These are phyloP conservation scores for Ameiurus melas DNA, from an alignment of 2,113 vertebrate species.

Conservation along the genomic window DNA sequence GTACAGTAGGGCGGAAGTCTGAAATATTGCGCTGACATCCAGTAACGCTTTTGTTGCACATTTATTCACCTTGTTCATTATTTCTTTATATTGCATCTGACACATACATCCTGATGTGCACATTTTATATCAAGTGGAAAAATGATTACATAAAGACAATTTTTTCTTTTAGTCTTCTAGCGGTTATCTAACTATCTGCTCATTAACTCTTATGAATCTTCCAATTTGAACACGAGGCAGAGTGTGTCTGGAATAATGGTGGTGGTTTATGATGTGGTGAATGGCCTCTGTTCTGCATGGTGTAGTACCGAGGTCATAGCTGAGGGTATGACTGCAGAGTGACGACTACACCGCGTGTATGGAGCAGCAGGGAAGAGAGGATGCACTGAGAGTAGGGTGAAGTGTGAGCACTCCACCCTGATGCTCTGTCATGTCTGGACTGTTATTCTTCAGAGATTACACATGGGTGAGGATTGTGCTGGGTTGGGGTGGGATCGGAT, in stretches of 20 bases:
- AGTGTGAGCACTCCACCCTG: not conserved
- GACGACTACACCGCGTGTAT: not conserved
- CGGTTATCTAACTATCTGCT: not conserved
- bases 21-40: not conserved
- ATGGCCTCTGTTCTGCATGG: not conserved
- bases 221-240: not conserved
- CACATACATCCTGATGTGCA: not conserved
- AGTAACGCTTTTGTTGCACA: not conserved
- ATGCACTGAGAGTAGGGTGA: not conserved
- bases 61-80: not conserved
- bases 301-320: not conserved
- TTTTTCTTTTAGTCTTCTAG: not conserved
- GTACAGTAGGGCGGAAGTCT: not conserved
- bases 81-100: not conserved
- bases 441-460: conserved; percentile 20
- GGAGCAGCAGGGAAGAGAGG: not conserved
- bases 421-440: conserved; percentile 19
- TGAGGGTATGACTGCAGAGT: not conserved
- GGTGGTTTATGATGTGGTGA: not conserved
- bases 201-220: not conserved
- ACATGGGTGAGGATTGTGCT: conserved; percentile 12
- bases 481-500: not conserved
- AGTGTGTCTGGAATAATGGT: not conserved
- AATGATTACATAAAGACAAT: not conserved
- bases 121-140: not conserved